Conservation (phyloP, 2,888 invertebrate genomes). For the Syrista parreyssii region DNA sequence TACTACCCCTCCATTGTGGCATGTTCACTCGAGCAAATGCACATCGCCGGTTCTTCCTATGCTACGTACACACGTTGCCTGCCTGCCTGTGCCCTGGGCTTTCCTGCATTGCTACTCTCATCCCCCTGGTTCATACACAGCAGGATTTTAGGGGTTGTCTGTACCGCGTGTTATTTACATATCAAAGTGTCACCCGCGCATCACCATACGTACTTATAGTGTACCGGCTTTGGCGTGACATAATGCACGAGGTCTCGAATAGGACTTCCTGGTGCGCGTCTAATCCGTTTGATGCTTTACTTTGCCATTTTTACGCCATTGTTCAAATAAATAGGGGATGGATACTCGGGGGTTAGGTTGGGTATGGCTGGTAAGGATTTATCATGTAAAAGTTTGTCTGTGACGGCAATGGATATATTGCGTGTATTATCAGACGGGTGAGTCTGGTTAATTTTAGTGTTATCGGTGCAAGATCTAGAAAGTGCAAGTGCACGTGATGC, state of each 20-base stretch:
- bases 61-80: constrained; percentile 15
- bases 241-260: constrained; percentile 21
- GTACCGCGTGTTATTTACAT: constrained; percentile 63
- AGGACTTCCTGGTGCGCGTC: constrained; percentile 18
- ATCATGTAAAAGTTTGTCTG: no score
- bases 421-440: no score
- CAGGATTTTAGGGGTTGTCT: constrained; percentile 37
- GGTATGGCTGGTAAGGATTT: no score
- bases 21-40: constrained; percentile 63
- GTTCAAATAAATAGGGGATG: no score
- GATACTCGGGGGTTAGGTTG: no score
- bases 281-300: constrained; percentile 39
- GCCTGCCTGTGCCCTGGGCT: constrained; percentile 33
- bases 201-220: constrained; percentile 19
- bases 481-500: no score
- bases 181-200: constrained; percentile 58
- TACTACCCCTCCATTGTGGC: constrained; percentile 57
- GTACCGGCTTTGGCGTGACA: constrained; percentile 28
- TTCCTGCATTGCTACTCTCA: constrained; percentile 31
- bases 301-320: constrained; percentile 28
- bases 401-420: no score
- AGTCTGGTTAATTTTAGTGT: no score
- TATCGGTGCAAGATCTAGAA: no score
- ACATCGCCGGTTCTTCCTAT: constrained; percentile 47
- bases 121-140: constrained; percentile 10